Conservation (phyloP, 2,797 vertebrate species). For the Sebastolobus altivelis region DNA sequence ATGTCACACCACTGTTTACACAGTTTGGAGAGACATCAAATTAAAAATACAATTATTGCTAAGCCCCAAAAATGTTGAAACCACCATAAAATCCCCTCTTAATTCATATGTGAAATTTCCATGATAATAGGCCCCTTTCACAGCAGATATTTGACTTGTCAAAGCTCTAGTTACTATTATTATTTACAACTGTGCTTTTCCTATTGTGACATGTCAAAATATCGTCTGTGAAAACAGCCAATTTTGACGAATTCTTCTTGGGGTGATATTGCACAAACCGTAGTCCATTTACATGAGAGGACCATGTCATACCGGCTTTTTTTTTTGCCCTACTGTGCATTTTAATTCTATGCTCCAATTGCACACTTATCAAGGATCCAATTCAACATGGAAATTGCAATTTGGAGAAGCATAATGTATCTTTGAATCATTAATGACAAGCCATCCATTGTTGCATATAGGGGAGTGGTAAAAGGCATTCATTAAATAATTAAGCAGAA, state of each 20-base stretch:
- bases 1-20: neutral
- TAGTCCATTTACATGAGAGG: neutral
- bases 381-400: conserved; percentile 24
- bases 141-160: neutral
- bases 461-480: conserved; percentile 29
- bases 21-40: neutral
- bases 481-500: conserved; percentile 53
- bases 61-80: neutral
- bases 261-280: neutral
- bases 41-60: neutral
- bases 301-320: neutral
- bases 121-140: neutral
- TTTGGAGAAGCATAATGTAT: conserved; percentile 27
- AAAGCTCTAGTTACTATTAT: neutral
- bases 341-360: conserved; percentile 3
- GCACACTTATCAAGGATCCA: conserved; percentile 5
- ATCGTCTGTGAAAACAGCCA: neutral
- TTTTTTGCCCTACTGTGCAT: neutral
- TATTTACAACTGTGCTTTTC: neutral
- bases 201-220: neutral
- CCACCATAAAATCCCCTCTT: neutral
- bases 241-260: neutral
- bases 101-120: neutral
- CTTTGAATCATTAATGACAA: conserved; percentile 50
- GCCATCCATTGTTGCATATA: conserved; percentile 6